Conservation (phyloP, 2,113 vertebrate species). For the Paracanthobrama guichenoti region DNA sequence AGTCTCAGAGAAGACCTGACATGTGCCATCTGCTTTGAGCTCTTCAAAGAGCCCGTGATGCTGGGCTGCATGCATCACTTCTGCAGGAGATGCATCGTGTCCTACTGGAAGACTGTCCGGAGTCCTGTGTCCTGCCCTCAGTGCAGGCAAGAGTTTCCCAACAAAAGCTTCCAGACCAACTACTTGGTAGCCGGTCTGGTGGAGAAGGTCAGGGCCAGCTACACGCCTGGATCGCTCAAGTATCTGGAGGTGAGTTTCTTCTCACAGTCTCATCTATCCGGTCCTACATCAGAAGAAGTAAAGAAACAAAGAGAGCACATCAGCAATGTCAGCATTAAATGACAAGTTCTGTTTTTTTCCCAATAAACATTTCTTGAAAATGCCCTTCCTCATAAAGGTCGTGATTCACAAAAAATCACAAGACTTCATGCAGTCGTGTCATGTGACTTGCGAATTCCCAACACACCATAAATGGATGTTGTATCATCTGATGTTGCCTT, state of each 20-base stretch:
- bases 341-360: constrained; percentile 9
- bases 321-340: not conserved
- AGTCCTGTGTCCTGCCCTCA: constrained; percentile 80
- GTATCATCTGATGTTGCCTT: not conserved
- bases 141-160: constrained; percentile 77
- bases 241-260: constrained; percentile 69
- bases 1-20: constrained; percentile 85
- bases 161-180: constrained; percentile 77
- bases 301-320: not conserved
- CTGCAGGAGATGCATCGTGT: constrained; percentile 81
- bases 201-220: constrained; percentile 78
- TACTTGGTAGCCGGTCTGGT: constrained; percentile 83
- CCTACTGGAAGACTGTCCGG: constrained; percentile 75
- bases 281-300: not conserved
- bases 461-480: not conserved
- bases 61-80: constrained; percentile 89
- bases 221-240: constrained; percentile 60
- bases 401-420: not conserved
- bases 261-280: not conserved
- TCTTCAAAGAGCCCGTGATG: constrained; percentile 86
- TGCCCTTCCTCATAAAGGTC: not conserved
- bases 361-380: not conserved
- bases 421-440: not conserved
- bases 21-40: constrained; percentile 84
- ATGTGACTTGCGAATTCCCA: not conserved